These are phyloP conservation scores for Lucilia sericata DNA, from an alignment of 1,140 invertebrate genomes.

Conservation along the genomic window DNA sequence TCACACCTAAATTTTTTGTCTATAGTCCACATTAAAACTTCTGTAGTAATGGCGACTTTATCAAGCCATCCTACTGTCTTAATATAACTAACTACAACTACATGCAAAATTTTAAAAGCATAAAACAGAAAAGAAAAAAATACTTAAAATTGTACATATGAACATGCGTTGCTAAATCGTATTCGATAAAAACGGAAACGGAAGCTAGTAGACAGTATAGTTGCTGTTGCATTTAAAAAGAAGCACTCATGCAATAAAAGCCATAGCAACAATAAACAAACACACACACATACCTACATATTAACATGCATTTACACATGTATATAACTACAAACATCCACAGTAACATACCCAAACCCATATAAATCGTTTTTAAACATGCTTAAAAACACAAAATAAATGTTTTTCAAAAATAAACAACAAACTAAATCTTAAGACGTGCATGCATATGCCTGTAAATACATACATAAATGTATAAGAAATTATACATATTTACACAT, in stretches of 20 bases:
- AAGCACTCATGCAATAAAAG: conserved; percentile 14
- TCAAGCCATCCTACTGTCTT: not conserved
- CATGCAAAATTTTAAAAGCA: too few species aligned
- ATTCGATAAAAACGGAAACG: not conserved
- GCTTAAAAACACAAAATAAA: not conserved
- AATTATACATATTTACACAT: not conserved
- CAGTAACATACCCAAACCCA: not conserved
- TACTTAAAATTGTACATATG: not conserved
- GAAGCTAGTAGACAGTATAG: conserved; percentile 20
- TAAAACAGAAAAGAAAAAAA: too few species aligned
- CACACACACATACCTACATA: not conserved
- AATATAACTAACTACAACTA: not conserved
- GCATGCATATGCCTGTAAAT: not conserved
- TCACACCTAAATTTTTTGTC: too few species aligned
- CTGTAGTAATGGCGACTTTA: too few species aligned
- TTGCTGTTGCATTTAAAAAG: not conserved
- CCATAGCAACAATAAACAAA: not conserved
- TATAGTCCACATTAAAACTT: too few species aligned
- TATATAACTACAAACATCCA: not conserved
- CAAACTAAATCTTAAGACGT: not conserved
- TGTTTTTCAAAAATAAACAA: not conserved
- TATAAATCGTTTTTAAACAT: not conserved
- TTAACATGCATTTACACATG: not conserved
- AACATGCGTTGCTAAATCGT: not conserved
- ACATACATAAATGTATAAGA: not conserved